Percentiles rank a stretch among this genome's conserved stretches.
phyloP scores from a whole-genome alignment of 64 coral and sea anemone genomes.

The Anthopleura sola region DNA sequence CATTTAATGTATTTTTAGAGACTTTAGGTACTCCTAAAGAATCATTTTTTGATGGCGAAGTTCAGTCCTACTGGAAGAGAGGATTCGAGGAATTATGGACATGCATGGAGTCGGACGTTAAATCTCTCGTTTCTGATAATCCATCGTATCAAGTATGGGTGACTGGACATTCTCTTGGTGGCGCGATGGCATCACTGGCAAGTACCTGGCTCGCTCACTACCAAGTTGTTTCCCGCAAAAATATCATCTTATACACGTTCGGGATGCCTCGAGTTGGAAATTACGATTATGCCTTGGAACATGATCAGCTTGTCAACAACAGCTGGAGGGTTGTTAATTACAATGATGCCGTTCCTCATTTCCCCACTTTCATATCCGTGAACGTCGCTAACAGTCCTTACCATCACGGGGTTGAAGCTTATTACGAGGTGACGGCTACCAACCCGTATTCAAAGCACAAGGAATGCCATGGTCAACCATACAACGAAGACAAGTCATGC shows the following conservation, averaged over 20 bases:
- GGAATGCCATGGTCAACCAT: constrained; percentile 46
- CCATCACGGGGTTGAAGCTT: constrained; percentile 52
- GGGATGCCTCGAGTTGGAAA: constrained; percentile 68
- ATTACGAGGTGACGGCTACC: constrained; percentile 18
- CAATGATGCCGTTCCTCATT: constrained; percentile 44
- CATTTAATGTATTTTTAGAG: no score
- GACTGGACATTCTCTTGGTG: no score
- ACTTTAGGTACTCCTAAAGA: no score
- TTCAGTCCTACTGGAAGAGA: constrained; percentile 42
- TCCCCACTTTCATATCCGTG: constrained; percentile 8
- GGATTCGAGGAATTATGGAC: constrained; percentile 32
- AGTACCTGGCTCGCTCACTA: constrained; percentile 35
- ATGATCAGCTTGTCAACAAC: no score
- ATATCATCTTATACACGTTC: constrained; percentile 54
- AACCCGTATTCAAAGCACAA: constrained; percentile 29
- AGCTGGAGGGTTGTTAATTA: constrained; percentile 54
- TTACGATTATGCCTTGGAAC: no score
- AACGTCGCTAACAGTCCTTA: constrained; percentile 15
- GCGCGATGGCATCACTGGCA: constrained; percentile 62
- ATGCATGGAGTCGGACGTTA: constrained; percentile 15
- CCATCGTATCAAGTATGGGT: no score
- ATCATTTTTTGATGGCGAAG: no score
- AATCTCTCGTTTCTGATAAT: constrained; percentile 13
- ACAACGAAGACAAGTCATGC: constrained; percentile 49
- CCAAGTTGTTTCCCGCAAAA: constrained; percentile 24